Evolutionary conservation across 2,113 vertebrate species (phyloP).

Genomic region (Mesocricetus auratus): DNA sequence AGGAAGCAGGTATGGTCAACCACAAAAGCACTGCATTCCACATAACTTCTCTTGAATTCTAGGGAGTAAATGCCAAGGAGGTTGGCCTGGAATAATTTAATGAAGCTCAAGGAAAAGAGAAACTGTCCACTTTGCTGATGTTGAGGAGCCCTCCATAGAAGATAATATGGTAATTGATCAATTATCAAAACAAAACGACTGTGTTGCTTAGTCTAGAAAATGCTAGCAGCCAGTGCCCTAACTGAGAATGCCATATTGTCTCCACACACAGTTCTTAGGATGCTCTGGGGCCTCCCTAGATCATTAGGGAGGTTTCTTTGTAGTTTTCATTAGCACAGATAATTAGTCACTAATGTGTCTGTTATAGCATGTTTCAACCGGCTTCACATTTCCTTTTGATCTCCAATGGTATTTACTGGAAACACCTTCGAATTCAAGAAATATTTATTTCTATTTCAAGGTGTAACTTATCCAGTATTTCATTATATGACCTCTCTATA

Average conservation of each 20-base stretch:
- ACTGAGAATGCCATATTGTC: not conserved
- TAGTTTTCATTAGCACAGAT: constrained; percentile 58
- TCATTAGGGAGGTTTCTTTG: constrained; percentile 46
- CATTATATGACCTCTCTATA: not conserved
- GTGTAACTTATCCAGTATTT: not conserved
- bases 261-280: not conserved
- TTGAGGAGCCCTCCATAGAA: not conserved
- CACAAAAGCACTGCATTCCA: not conserved
- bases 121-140: not conserved
- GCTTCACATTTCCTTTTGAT: constrained; percentile 45
- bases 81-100: not conserved
- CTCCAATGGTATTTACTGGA: constrained; percentile 42
- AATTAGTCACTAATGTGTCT: constrained; percentile 56
- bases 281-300: not conserved
- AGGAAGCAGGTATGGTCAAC: not conserved
- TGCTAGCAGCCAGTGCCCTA: not conserved
- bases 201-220: not conserved
- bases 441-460: constrained; percentile 60
- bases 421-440: constrained; percentile 42
- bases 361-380: constrained; percentile 37
- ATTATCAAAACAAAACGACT: not conserved
- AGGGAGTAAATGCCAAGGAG: not conserved
- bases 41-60: not conserved
- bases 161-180: not conserved
- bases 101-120: not conserved